Evolutionary conservation across 2,113 vertebrate species (phyloP).

Genomic region (Apteryx owenii): DNA sequence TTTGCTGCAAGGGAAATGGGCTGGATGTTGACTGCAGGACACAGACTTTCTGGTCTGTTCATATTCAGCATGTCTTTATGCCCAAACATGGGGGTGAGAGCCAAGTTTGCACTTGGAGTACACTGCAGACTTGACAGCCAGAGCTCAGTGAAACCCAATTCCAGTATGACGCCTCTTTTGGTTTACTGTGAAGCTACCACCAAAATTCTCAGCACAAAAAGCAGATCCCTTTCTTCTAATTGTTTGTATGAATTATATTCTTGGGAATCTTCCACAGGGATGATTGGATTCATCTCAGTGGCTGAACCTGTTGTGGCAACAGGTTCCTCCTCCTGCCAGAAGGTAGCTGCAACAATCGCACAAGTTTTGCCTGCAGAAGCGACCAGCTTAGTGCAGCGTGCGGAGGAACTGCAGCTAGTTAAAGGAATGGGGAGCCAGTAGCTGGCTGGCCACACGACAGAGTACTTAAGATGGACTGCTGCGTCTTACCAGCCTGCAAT

Average conservation of each 20-base stretch:
- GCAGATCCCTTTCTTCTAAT: neutral
- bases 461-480: neutral
- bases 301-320: too few relatives aligned
- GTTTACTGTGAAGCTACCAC: neutral
- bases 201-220: neutral
- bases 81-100: neutral
- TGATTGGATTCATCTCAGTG: too few relatives aligned
- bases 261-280: neutral
- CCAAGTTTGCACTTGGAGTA: neutral
- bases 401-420: neutral
- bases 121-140: neutral
- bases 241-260: neutral
- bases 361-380: neutral
- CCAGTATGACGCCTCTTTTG: neutral
- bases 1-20: rapidly evolving
- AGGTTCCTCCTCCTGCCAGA: neutral
- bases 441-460: neutral
- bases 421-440: neutral
- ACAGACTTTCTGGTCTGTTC: neutral
- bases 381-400: neutral
- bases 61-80: neutral
- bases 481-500: neutral
- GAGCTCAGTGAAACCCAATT: neutral
- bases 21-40: neutral
- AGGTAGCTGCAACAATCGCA: neutral